Conservation (phyloP, 1,140 invertebrate genomes). For the Steinernema khuongi region DNA sequence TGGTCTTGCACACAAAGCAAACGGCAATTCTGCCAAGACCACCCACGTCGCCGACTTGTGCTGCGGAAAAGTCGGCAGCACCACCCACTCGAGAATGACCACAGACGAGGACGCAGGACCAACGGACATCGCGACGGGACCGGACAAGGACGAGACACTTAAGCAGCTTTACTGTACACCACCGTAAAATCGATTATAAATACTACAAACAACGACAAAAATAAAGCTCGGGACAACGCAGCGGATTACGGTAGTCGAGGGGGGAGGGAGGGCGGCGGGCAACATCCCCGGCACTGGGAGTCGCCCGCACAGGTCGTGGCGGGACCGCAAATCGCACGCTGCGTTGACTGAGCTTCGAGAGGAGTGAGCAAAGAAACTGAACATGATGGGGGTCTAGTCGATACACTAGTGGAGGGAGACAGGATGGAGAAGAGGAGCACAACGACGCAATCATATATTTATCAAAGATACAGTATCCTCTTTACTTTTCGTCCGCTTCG, state of each 20-base stretch:
- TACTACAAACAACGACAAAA: neutral
- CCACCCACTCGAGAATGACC: neutral
- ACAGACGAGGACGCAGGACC: neutral
- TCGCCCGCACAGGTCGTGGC: neutral
- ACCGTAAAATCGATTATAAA: conserved; percentile 6
- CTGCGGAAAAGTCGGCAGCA: neutral
- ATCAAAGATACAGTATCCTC: neutral
- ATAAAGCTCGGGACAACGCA: neutral
- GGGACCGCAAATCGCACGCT: neutral
- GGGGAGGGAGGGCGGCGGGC: neutral
- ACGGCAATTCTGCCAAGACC: neutral
- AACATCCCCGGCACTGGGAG: neutral
- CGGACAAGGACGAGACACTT: neutral
- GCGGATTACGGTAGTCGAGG: neutral
- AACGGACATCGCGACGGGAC: neutral
- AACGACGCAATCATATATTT: neutral
- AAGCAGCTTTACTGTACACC: conserved; percentile 16
- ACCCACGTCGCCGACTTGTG: conserved; percentile 3
- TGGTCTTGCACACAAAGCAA: neutral
- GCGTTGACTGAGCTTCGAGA: neutral
- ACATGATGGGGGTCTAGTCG: neutral
- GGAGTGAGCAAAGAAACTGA: conserved; percentile 6
- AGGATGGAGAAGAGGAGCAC: neutral
- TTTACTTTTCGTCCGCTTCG: conserved; percentile 53
- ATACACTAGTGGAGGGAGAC: neutral